These are phyloP conservation scores for Myotis findleyi DNA, from an alignment of 2,797 vertebrate genomes.

Conservation along the genomic window DNA sequence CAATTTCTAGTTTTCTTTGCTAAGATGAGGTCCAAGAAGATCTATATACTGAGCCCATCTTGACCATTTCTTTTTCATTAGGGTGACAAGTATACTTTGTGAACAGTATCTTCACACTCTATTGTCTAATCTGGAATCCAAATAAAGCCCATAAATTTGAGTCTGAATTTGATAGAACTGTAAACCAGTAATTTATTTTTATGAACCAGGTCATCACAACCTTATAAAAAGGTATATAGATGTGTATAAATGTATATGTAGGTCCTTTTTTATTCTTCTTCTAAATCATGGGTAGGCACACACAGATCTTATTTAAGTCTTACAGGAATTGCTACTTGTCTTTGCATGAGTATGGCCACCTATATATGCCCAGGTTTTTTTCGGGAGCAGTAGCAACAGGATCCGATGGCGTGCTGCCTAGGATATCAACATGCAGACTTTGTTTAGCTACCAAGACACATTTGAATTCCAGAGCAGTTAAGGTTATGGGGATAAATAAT, in stretches of 20 bases:
- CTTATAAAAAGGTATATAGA: background rate
- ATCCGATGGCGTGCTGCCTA: background rate
- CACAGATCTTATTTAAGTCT: background rate
- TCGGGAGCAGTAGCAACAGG: background rate
- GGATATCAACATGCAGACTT: background rate
- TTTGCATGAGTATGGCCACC: background rate
- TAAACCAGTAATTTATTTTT: constrained; percentile 43
- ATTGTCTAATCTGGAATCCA: constrained; percentile 5
- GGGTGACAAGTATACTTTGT: background rate
- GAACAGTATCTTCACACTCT: constrained; percentile 1
- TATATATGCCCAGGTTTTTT: background rate
- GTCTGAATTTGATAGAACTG: background rate
- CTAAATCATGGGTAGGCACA: background rate
- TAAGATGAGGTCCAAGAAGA: constrained; percentile 19
- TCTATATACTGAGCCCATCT: background rate
- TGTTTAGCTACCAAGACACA: background rate
- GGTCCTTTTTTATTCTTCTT: background rate
- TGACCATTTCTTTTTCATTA: background rate
- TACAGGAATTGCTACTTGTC: background rate
- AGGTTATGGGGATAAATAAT: background rate
- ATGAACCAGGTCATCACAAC: background rate
- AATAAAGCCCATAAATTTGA: background rate
- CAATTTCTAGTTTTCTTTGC: background rate
- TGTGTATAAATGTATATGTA: background rate
- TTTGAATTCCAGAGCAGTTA: background rate